Evolutionary conservation across 2,797 vertebrate species (phyloP), one percentile per base, ranked within the genome.

Genomic region (Lepidocolaptes lacrymiger): DNA sequence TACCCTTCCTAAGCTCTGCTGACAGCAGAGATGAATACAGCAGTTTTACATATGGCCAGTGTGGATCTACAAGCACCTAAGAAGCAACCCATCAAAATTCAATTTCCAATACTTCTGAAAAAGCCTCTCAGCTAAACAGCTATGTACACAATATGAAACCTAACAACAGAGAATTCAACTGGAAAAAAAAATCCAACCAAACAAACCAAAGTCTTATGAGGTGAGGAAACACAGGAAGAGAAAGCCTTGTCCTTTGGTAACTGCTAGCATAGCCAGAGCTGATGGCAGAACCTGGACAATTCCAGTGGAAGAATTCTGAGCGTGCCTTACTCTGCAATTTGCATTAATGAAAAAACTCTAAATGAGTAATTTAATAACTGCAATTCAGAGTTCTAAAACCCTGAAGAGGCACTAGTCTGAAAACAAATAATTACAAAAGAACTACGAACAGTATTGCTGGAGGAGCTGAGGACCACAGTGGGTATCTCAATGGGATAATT

Each of bases 401-500:
- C 34, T 41, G 39, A 58, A 92, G 48, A 93, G 79, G 74, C 85
- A 88, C 13, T 21, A 88, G 23, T 78, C 41, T 90, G 89, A 78
- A 95, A 95, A 67, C 66, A 94, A 91, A 39, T 88, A 94, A 91
- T 91, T 81, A 91, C 85, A 84, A 55, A 92, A 76, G 63, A 69
- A 73, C 66, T 89, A 78, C 66, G 78, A 83, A 86, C 26, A 69
- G 46, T 14, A 86, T 22, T 1, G 32, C 80, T 77, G 10, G 63
- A 95, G 79, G 76, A 94, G 62, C 55, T 49, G 58, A 78, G 24
- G 28, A 83, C 0, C 3, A 78, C 59, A 91, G 32, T 6, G 55
- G 32, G 49, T 76, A 41, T 91, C 91, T 78, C 95, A 63, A 16
- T 55, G 85, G 82, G 91, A 52, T 81, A 93, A 93, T 91, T 78